Conservation (phyloP, 2,888 invertebrate species). For the Tinea pellionella region DNA sequence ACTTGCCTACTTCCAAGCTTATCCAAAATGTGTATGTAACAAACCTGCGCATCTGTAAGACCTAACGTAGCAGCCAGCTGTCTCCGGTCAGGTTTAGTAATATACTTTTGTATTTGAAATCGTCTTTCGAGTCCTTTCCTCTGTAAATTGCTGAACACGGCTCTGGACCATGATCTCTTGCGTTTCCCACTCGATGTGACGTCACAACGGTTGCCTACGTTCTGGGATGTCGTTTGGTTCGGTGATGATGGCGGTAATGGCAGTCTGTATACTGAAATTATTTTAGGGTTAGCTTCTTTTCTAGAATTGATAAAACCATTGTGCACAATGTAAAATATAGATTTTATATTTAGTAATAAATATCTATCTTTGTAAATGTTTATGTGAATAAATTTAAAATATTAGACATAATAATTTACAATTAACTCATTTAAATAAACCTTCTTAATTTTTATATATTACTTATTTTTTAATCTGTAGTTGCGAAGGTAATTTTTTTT, state of each 20-base stretch:
- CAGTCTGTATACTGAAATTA: constrained; percentile 47
- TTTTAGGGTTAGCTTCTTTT: neutral
- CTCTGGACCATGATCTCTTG: constrained; percentile 94
- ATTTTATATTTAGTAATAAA: too few relatives aligned
- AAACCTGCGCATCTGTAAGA: constrained; percentile 93
- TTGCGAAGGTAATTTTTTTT: too few relatives aligned
- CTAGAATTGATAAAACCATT: too few relatives aligned
- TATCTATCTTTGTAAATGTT: too few relatives aligned
- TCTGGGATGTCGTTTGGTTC: constrained; percentile 37
- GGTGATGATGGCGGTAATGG: constrained; percentile 49
- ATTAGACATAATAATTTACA: too few relatives aligned
- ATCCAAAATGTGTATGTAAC: too few relatives aligned
- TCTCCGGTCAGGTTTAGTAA: constrained; percentile 93
- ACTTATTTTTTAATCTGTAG: too few relatives aligned
- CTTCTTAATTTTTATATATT: too few relatives aligned
- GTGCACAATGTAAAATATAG: too few relatives aligned
- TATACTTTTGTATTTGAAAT: constrained; percentile 95
- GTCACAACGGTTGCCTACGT: constrained; percentile 46
- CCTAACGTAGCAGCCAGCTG: constrained; percentile 92
- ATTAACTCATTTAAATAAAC: too few relatives aligned
- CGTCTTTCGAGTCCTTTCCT: constrained; percentile 93
- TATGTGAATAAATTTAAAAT: too few relatives aligned
- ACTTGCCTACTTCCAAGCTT: too few relatives aligned
- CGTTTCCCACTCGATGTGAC: constrained; percentile 74
- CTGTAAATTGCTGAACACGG: constrained; percentile 94